Base-by-base conservation (phyloP, 2,113 vertebrate species). In the Anolis carolinensis region DNA sequence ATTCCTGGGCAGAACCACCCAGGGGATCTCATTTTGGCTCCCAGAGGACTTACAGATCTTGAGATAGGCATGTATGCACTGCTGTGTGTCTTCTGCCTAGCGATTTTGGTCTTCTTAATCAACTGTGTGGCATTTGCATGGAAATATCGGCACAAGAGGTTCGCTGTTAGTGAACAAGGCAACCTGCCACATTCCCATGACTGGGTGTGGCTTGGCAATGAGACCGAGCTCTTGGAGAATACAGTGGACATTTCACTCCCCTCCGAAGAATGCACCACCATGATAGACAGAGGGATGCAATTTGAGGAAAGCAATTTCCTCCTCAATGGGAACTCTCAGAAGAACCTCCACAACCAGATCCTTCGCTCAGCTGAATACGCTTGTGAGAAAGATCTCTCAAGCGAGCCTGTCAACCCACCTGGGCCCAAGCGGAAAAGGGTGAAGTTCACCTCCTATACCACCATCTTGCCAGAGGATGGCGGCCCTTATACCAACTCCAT, bases 31-130 rank as follows among this genome's bases (percentile, higher is more conserved):
- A 97, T 96, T 0, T 95, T 97, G 93, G 95, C 96, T 87, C 93
- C 97, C 0, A 95, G 98, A 79, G 98, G 98, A 1, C 93, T 99
- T 50, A 98, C 97, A 0, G 99, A 99, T 93, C 88, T 99, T 91
- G 99, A 99, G 96, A 99, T 99, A 0, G 98, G 98, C 89, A 99
- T 99, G 98, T 99, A 99, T 0, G 98, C 99, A 0, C 97, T 99
- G 79, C 95, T 99, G 27, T 98, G 99, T 0, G 98, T 99, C 48
- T 99, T 99, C 95, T 99, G 98, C 93, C 95, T 99, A 80, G 99
- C 98, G 85, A 99, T 99, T 92, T 93, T 99, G 86, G 98, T 99
- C 91, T 99, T 99, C 95, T 95, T 99, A 86, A 98, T 98, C 95
- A 99, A 99, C 97, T 99, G 99, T 0, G 98, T 98, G 94, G 98